phyloP scores from a whole-genome alignment of 2,797 vertebrate genomes.

The Distichodus sexfasciatus region DNA sequence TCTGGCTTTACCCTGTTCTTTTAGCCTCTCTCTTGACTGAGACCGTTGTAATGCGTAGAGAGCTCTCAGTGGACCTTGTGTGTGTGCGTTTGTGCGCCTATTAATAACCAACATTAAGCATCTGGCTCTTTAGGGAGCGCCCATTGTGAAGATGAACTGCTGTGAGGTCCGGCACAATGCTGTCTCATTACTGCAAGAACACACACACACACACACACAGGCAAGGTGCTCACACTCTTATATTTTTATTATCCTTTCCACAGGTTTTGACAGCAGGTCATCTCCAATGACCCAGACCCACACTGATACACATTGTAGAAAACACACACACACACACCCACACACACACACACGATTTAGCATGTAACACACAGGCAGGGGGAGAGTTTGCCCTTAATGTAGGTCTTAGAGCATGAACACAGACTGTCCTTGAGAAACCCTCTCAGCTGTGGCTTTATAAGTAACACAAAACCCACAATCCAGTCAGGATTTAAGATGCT shows the following conservation, averaged over 20 bases:
- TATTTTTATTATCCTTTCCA: conserved; percentile 47
- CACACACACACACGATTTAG: neutral
- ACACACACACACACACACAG: conserved; percentile 12
- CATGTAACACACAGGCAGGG: too few relatives aligned
- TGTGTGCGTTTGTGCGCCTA: conserved; percentile 21
- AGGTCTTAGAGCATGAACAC: too few relatives aligned
- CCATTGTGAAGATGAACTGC: conserved; percentile 52
- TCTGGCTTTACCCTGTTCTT: neutral
- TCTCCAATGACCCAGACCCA: conserved; percentile 40
- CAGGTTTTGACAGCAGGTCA: conserved; percentile 34
- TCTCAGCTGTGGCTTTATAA: neutral
- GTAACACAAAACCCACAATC: neutral
- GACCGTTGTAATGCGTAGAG: conserved; percentile 31
- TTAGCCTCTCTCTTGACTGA: neutral
- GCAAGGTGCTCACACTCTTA: conserved; percentile 36
- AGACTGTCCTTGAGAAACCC: conserved; percentile 23
- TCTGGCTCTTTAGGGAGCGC: conserved; percentile 43
- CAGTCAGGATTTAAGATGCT: too few relatives aligned
- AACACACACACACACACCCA: neutral
- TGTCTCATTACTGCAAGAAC: conserved; percentile 41
- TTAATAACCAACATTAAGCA: conserved; percentile 46
- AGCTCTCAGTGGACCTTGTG: conserved; percentile 24
- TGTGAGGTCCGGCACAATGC: conserved; percentile 48
- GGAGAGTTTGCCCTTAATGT: too few relatives aligned
- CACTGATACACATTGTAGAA: conserved; percentile 21